Base-by-base conservation (phyloP, 2,113 vertebrate species). In the Gadus macrocephalus region DNA sequence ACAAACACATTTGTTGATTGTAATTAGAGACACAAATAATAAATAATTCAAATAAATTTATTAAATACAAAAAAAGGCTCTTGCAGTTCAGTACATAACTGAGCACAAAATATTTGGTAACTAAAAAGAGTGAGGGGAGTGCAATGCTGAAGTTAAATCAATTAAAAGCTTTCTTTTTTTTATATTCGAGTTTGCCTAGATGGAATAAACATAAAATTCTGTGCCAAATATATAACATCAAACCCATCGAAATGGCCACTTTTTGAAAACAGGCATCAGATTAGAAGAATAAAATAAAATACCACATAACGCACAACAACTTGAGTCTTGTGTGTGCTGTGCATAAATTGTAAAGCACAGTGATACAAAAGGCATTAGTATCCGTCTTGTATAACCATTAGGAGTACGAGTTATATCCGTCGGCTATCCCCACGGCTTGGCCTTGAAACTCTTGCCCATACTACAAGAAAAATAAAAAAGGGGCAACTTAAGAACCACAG, bases 1-100 rank as follows among this genome's bases (percentile, higher is more conserved):
- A 49, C 5, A 49, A 12, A 49, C 42, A 49, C 42, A 49, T 49
- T 12, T 14, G 8, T 9, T 49, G 42, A 49, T 12, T 2, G 42
- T 14, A 49, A 49, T 49, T 11, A 14, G 42, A 49, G 12, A 49
- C 42, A 49, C 6, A 12, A 49, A 49, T 49, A 49, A 49, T 49
- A 9, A 7, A 49, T 9, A 60, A 55, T 83, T 76, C 68, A 85
- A 77, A 84, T 78, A 79, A 14, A 67, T 90, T 87, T 89, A 89
- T 91, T 90, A 90, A 91, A 89, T 91, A 82, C 64, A 86, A 79
- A 85, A 81, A 19, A 9, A 14, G 77, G 65, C 58, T 77, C 81
- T 78, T 72, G 78, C 80, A 86, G 76, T 87, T 82, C 86, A 80
- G 68, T 74, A 77, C 81, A 58, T 4, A 77, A 80, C 67, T 6